These are phyloP conservation scores for Holocentrus rufus DNA, from an alignment of 2,797 vertebrate species.

Conservation along the genomic window DNA sequence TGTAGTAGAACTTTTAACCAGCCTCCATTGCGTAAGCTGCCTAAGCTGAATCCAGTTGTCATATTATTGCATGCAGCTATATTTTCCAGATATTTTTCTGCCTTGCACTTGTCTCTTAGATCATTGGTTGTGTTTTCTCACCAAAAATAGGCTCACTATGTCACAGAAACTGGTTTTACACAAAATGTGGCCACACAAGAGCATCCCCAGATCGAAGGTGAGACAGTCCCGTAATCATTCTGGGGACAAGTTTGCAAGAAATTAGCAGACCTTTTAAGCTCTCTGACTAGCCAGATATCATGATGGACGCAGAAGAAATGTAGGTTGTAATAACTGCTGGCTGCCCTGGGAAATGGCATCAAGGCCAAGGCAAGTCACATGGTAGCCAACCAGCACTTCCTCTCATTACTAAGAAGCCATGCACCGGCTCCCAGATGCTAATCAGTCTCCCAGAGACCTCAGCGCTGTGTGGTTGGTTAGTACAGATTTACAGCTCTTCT, in stretches of 20 bases:
- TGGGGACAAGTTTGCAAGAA: constrained; percentile 82
- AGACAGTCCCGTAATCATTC: constrained; percentile 10
- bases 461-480: constrained; percentile 91
- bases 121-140: too few species aligned
- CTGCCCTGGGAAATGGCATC: constrained; percentile 90
- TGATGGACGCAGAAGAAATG: constrained; percentile 72
- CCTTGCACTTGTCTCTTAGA: too few species aligned
- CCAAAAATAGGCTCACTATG: too few species aligned
- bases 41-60: too few species aligned
- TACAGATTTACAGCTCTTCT: constrained; percentile 90
- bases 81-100: too few species aligned
- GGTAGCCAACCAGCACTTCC: constrained; percentile 85
- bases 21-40: too few species aligned
- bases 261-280: constrained; percentile 87
- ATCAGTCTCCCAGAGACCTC: constrained; percentile 98
- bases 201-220: constrained; percentile 21
- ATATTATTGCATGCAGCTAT: too few species aligned
- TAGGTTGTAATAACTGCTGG: constrained; percentile 88
- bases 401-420: constrained; percentile 91
- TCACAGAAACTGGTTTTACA: too few species aligned
- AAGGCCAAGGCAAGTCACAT: constrained; percentile 83
- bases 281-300: constrained; percentile 79
- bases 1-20: too few species aligned
- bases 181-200: constrained; percentile 32
- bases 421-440: constrained; percentile 89